Evolutionary conservation across 2,797 vertebrate genomes (phyloP), one percentile per base, ranked within the genome.

Genomic region (Anomalospiza imberbis): DNA sequence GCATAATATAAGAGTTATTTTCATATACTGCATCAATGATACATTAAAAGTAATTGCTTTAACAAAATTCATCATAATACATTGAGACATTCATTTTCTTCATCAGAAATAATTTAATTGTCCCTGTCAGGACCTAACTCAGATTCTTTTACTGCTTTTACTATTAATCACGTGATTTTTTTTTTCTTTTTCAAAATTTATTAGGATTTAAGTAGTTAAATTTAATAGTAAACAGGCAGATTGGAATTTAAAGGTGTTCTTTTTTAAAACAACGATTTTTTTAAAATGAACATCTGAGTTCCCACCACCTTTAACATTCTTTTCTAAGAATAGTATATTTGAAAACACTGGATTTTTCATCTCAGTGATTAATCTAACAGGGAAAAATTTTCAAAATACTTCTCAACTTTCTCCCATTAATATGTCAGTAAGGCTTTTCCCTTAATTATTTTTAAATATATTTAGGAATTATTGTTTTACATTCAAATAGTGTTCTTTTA

Each of bases 111-210:
- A 81, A 45, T 80, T 85, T 45, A 65, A 21, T 78, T 72, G 24
- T 21, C 24, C 6, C 10, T 78, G 29, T 44, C 25, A 68, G 21
- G 34, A 87, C 4, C 1, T 25, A 67, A 60, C 1, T 0, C 4
- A 38, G 4, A 18, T 68, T 60, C 0, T 81, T 91, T 67, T 57
- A 34, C 36, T 79, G 10, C 5, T 93, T 90, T 63, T 79, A 54
- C 25, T 5, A n/a, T 62, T 70, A 70, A 66, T 38, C 50, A n/a
- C 25, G 7, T 16, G 14, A 2, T 11, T 34, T 34, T n/a, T 44
- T 55, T 42, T 14, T 31, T 42, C 1, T 48, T 18, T 66, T 74
- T 55, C 11, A 68, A 57, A 72, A 45, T 78, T 45, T 53, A 32
- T 15, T 63, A 45, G 28, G 8, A 76, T 62, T 62, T 32, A 62